Conservation (phyloP, 2,888 invertebrate genomes). For the Lasiommata megera region DNA sequence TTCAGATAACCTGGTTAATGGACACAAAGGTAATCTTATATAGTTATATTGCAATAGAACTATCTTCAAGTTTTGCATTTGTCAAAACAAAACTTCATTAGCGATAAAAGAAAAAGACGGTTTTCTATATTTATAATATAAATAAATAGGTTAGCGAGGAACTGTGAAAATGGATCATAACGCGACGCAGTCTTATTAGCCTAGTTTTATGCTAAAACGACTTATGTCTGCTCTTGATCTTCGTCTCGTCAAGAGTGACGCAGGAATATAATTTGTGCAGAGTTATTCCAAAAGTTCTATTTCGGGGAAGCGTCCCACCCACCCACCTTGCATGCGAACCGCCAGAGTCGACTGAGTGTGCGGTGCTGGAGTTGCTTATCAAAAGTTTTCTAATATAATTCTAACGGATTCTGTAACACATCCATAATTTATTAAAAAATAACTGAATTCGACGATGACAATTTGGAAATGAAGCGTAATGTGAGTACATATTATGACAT, state of each 20-base stretch:
- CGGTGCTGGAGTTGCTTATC: conserved; percentile 53
- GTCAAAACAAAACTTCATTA: no score
- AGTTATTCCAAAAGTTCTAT: conserved; percentile 80
- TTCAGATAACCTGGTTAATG: no score
- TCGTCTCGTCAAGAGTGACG: conserved; percentile 70
- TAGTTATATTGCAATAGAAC: no score
- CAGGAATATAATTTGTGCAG: conserved; percentile 74
- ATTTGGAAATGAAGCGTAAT: conserved; percentile 70
- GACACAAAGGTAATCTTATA: no score
- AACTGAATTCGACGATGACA: conserved; percentile 37
- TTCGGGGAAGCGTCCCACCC: conserved; percentile 67
- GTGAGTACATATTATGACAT: conserved; percentile 55
- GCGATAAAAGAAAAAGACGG: no score
- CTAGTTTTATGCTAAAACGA: neutral
- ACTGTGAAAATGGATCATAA: conserved; percentile 22
- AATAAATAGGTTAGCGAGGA: neutral
- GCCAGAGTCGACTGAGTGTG: conserved; percentile 57
- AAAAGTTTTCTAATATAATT: conserved; percentile 40
- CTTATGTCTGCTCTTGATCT: conserved; percentile 60
- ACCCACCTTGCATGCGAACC: conserved; percentile 50
- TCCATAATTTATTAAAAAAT: conserved; percentile 11
- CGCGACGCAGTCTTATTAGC: conserved; percentile 5
- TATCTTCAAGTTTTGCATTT: no score
- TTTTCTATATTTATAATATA: no score
- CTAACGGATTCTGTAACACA: conserved; percentile 15